Conservation (phyloP, 2,888 invertebrate species). For the Drosophila dives region DNA sequence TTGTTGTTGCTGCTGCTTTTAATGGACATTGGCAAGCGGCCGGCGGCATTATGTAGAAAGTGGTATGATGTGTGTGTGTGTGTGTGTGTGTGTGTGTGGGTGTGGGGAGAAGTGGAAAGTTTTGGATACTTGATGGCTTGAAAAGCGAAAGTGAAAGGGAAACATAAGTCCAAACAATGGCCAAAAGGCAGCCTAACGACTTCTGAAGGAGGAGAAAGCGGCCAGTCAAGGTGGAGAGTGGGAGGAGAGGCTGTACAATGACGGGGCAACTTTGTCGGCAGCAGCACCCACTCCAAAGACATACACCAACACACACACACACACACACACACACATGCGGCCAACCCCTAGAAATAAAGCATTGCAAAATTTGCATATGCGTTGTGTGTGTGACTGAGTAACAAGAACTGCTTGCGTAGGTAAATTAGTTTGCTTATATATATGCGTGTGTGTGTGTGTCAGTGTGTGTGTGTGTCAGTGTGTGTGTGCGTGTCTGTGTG, state of each 20-base stretch:
- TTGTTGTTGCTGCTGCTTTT: constrained; percentile 19
- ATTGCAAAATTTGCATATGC: constrained; percentile 74
- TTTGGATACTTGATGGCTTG: constrained; percentile 33
- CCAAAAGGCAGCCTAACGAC: constrained; percentile 69
- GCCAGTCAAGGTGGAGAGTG: neutral
- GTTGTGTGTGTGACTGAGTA: constrained; percentile 51
- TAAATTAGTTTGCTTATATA: constrained; percentile 67
- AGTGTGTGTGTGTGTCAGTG: constrained; percentile 20
- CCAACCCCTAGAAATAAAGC: constrained; percentile 72
- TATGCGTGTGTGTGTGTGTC: constrained; percentile 20
- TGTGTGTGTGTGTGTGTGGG: neutral
- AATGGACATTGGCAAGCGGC: constrained; percentile 42
- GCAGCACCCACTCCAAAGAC: neutral
- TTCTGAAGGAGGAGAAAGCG: constrained; percentile 22
- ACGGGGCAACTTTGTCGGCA: constrained; percentile 44
- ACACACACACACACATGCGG: constrained; percentile 24
- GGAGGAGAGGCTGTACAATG: constrained; percentile 49
- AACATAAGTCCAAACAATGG: constrained; percentile 73
- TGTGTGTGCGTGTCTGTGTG: constrained; percentile 28
- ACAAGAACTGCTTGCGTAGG: constrained; percentile 76
- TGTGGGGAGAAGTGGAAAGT: neutral
- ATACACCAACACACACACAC: constrained; percentile 14
- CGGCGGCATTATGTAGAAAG: neutral
- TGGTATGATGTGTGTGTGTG: neutral
- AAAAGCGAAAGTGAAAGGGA: constrained; percentile 64